Base-by-base conservation (phyloP, 2,888 invertebrate species). In the Crossocerus cetratus region DNA sequence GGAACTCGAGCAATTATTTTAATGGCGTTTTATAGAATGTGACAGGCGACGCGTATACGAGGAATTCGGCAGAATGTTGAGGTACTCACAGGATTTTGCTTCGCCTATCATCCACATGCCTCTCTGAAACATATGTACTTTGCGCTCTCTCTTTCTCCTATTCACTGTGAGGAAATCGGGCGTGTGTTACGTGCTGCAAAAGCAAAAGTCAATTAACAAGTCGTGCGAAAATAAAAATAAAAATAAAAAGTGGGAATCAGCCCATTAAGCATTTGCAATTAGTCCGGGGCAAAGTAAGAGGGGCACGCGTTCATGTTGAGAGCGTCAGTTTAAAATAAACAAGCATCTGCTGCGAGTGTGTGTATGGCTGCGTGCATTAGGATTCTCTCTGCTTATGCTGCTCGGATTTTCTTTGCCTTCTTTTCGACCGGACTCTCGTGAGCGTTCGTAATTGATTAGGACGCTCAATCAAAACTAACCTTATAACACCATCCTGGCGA, bases 121-220 rank as follows among this genome's bases (percentile, higher is more conserved):
- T 78, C 68, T 65, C 72, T n/a, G 58, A 61, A 57, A 20, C 60
- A 56, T 58, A 63, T n/a, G n/a, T 58, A 43, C 42, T 44, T 59
- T 49, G 8, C 16, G 11, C 49, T 16, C 8, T 32, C 32, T 32
- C 32, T 32, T 8, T 2, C 32, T 32, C 32, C 11, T 11, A 32
- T 32, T 2, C 32, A 11, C 8, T 32, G 32, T 1, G 32, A 32
- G 32, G 0, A n/a, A 49, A 49, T 2, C 61, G 32, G 14, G 45
- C 42, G 42, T 61, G 1, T 67, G 42, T 22, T 78, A 78, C 78
- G 78, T 73, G 78, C 69, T 53, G 65, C 63, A 72, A 69, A 73
- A 78, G 70, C 78, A 72, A 77, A 78, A 57, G 67, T 76, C 69
- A 63, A 63, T 76, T 78, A 78, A 78, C 78, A 77, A 78, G 77